phyloP scores from a whole-genome alignment of 2,797 vertebrate genomes.

The Sebastes taczanowskii region DNA sequence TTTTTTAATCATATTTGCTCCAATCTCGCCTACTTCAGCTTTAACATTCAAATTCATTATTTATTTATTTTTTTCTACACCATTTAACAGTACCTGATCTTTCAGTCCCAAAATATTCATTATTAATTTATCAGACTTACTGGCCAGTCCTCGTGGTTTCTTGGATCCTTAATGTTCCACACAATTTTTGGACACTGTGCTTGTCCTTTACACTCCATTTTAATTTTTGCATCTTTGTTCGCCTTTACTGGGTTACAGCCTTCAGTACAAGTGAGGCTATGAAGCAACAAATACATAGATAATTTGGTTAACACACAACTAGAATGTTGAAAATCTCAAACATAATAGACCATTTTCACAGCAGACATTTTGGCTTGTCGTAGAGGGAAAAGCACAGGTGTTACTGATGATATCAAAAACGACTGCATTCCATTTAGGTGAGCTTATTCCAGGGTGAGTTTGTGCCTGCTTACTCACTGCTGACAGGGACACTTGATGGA shows the following conservation, averaged over 20 bases:
- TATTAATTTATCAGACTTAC: constrained; percentile 48
- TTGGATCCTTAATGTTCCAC: constrained; percentile 69
- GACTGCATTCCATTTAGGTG: too few species aligned
- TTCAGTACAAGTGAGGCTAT: constrained; percentile 51
- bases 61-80: neutral
- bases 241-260: constrained; percentile 42
- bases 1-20: too few species aligned
- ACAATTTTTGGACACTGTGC: constrained; percentile 45
- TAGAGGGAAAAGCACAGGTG: neutral
- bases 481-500: neutral
- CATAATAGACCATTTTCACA: neutral
- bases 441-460: too few species aligned
- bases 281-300: neutral
- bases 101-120: neutral
- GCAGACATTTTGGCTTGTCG: neutral
- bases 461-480: too few species aligned
- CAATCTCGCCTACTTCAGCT: too few species aligned
- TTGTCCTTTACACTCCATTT: constrained; percentile 27
- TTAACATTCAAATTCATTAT: neutral
- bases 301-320: neutral
- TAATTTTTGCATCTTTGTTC: constrained; percentile 26
- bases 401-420: neutral
- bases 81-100: neutral
- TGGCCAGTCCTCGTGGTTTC: accelerated
- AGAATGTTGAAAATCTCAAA: neutral